phyloP scores from a whole-genome alignment of 1,140 invertebrate species.

The Drosophila gunungcola region DNA sequence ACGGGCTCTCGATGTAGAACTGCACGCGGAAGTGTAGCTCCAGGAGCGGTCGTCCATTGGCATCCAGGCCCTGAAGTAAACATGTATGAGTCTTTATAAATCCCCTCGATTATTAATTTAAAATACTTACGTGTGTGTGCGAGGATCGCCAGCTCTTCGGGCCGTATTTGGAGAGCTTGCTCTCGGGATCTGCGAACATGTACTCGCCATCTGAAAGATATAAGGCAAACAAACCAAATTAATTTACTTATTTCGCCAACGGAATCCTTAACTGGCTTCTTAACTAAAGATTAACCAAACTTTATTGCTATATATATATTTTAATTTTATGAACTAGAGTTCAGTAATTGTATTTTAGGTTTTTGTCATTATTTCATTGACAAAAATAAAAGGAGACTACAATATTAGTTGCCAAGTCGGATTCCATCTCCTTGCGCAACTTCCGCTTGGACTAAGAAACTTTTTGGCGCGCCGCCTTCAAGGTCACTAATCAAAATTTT shows the following conservation, averaged over 20 bases:
- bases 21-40: conserved; percentile 96
- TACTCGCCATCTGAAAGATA: conserved; percentile 95
- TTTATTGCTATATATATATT: no score
- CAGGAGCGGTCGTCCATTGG: conserved; percentile 94
- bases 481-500: conserved; percentile 73
- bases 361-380: background rate
- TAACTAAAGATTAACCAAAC: no score
- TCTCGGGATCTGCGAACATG: conserved; percentile 96
- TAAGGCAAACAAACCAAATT: no score
- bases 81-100: background rate
- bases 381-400: background rate
- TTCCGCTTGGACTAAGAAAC: conserved; percentile 38
- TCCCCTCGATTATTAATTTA: background rate
- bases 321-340: no score
- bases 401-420: conserved; percentile 12
- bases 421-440: conserved; percentile 3
- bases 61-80: conserved; percentile 92
- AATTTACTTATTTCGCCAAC: no score
- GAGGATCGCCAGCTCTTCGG: conserved; percentile 97
- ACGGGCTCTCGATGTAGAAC: conserved; percentile 96
- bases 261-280: no score
- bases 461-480: conserved; percentile 47
- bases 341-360: no score
- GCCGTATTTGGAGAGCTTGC: conserved; percentile 97
- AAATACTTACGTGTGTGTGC: conserved; percentile 92